A percentile compares a stretch with the other conserved stretches of the same genome.
Evolutionary conservation across 2,888 invertebrate genomes (phyloP).

Genomic region (Bugulina stolonifera): DNA sequence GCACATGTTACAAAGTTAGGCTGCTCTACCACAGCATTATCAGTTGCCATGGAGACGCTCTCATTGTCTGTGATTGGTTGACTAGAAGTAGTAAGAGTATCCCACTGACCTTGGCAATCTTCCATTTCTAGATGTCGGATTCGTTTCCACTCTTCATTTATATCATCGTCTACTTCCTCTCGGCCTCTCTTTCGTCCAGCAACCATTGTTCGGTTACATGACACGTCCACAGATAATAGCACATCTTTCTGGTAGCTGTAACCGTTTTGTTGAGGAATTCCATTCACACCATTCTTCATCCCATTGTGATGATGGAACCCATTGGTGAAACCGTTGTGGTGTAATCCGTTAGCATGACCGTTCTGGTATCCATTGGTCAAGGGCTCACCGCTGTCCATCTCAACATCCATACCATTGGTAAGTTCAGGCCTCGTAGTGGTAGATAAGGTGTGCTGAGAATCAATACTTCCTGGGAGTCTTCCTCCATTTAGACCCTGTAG

Average conservation of each 20-base stretch:
- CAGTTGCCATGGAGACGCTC: neutral
- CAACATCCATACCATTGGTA: conserved; percentile 27
- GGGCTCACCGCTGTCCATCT: conserved; percentile 31
- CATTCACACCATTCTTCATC: neutral
- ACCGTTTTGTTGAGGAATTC: conserved; percentile 1
- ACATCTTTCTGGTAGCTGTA: conserved; percentile 31
- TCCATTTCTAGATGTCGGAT: neutral
- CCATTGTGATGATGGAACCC: no score
- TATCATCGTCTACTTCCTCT: conserved; percentile 32
- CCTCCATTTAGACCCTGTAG: conserved; percentile 32
- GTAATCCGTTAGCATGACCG: neutral
- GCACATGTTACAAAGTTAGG: neutral
- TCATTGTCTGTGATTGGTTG: neutral
- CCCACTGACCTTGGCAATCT: neutral
- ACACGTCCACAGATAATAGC: conserved; percentile 30
- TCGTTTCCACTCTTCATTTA: neutral
- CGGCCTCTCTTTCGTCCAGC: conserved; percentile 38
- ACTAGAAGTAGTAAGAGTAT: neutral
- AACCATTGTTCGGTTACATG: conserved; percentile 31
- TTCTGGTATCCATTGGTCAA: neutral
- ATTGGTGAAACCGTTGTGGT: neutral
- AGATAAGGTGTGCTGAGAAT: neutral
- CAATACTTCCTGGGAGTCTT: conserved; percentile 28
- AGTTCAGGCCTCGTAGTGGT: neutral
- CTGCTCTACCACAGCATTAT: neutral